Percentiles rank a stretch among this genome's conserved stretches.
phyloP scores from a whole-genome alignment of 1,140 invertebrate genomes.

The Potamilus streckersoni region DNA sequence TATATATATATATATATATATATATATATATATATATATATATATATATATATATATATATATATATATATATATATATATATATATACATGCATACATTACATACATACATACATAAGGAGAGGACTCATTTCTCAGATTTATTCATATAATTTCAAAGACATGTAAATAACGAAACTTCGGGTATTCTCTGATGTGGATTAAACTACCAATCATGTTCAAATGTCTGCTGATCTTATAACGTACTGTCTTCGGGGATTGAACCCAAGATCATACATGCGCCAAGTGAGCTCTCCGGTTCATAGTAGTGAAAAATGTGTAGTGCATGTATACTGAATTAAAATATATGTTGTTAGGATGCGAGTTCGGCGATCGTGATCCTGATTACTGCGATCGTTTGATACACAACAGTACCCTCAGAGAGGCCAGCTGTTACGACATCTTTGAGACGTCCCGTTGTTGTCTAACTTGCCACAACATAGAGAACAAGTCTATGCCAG shows the following conservation, averaged over 20 bases:
- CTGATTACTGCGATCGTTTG: conserved; percentile 6
- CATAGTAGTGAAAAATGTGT: not conserved
- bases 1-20: too few relatives aligned
- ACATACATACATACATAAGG: too few relatives aligned
- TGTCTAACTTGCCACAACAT: conserved; percentile 22
- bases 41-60: too few relatives aligned
- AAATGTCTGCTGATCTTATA: not conserved
- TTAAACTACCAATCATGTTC: not conserved
- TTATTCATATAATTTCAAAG: too few relatives aligned
- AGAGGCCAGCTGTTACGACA: conserved; percentile 25
- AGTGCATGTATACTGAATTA: not conserved
- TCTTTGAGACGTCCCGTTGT: conserved; percentile 8
- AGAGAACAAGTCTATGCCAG: too few relatives aligned
- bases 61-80: too few relatives aligned
- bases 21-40: too few relatives aligned
- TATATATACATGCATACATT: too few relatives aligned
- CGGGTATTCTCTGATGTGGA: not conserved
- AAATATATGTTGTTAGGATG: conserved; percentile 8
- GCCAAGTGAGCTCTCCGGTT: not conserved
- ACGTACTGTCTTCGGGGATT: not conserved
- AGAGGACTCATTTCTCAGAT: too few relatives aligned
- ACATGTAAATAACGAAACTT: not conserved
- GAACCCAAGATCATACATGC: not conserved
- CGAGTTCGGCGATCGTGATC: conserved; percentile 20
- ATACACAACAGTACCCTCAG: conserved; percentile 2